Evolutionary conservation across 1,140 invertebrate species (phyloP), one percentile per base, ranked within the genome.

Genomic region (Bemisia tabaci): DNA sequence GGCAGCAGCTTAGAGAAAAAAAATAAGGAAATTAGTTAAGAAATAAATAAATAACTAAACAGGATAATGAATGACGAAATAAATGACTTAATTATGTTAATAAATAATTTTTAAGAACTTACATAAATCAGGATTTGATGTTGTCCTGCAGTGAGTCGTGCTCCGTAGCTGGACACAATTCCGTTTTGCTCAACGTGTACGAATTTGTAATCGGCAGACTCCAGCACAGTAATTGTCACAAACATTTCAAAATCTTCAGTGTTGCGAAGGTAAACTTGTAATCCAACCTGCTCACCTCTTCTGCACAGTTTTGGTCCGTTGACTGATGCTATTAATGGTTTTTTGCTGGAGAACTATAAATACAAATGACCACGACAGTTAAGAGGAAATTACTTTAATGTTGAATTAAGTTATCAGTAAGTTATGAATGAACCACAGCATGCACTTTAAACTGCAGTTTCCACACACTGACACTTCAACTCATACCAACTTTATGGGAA

Each of bases 201-300:
- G 70, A 85, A 83, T 58, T 78, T 74, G 70, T 83, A 83, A 62
- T 81, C 75, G 26, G 76, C 71, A 0, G 82, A 80, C 2, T 73
- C 73, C 26, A 74, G 73, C 0, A 79, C 65, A 0, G 68, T 70
- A 5, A 79, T 64, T 12, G 75, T 65, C 11, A 76, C 76, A n/a
- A 76, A 71, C 26, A 77, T 71, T 61, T 78, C 74, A 23, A 69
- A 68, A 0, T 69, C 64, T 71, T 80, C 79, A 68, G 81, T 79
- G 72, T 85, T 86, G 68, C 82, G 81, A 9, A 84, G 73, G 21
- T 81, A 75, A 0, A 83, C 76, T 22, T 82, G 71, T 0, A 85
- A 70, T 2, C 81, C 81, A 24, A 86, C 71, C 68, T 84, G 82
- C 73, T 86, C 84, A n/a, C 84, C 84, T 27, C 80, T 72, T 2